phyloP scores from a whole-genome alignment of 2,888 invertebrate species.

The Acholoe squamosa region DNA sequence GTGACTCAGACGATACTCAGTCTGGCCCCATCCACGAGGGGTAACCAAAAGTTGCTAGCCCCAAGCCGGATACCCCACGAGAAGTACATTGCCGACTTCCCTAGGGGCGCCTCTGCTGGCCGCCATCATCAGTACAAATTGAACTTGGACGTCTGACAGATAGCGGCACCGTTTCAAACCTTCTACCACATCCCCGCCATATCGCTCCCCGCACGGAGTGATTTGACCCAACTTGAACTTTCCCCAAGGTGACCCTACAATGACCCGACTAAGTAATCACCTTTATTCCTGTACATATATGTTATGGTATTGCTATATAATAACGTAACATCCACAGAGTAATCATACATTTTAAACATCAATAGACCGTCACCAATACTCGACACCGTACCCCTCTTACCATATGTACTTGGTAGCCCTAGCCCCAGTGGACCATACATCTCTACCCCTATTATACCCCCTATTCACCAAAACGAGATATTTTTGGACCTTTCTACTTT shows the following conservation, averaged over 20 bases:
- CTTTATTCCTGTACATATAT: conserved; percentile 6
- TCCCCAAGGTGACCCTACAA: conserved; percentile 18
- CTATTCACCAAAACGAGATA: too few species aligned
- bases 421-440: too few species aligned
- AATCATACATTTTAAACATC: too few species aligned
- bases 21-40: not conserved
- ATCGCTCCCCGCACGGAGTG: not conserved
- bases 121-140: conserved; percentile 42
- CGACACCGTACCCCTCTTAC: too few species aligned
- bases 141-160: conserved; percentile 47
- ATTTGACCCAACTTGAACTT: not conserved
- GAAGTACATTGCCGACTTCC: not conserved
- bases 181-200: not conserved
- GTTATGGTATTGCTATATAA: conserved; percentile 15
- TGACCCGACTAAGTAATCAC: conserved; percentile 22
- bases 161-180: conserved; percentile 18
- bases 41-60: not conserved
- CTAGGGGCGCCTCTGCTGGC: not conserved
- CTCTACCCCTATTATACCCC: too few species aligned
- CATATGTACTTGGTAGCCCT: too few species aligned
- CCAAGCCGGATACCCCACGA: not conserved
- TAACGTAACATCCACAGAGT: too few species aligned
- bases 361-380: too few species aligned
- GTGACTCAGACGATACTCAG: too few species aligned
- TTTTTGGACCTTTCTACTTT: too few species aligned